phyloP scores from a whole-genome alignment of 2,113 vertebrate species.

The Siniperca chuatsi region DNA sequence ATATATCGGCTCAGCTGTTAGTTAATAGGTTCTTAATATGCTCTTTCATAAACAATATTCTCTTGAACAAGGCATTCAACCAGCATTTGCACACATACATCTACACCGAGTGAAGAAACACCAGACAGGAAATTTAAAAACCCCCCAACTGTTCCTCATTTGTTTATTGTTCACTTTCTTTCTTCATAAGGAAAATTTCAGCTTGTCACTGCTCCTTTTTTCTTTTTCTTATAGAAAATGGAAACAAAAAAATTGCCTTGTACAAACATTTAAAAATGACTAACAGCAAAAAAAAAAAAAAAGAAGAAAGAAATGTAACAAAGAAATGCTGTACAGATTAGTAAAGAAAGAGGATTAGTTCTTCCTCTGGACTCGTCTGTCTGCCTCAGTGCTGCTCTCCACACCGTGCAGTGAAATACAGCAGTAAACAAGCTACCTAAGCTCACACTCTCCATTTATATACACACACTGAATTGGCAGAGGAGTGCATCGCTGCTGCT shows the following conservation, averaged over 20 bases:
- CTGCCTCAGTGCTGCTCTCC: neutral
- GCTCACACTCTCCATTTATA: neutral
- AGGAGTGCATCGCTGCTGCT: slow-evolving; percentile 7
- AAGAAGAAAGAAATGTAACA: neutral
- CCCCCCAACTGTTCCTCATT: slow-evolving; percentile 16
- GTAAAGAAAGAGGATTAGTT: neutral
- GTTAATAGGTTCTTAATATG: neutral
- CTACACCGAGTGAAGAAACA: neutral
- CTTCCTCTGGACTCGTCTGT: neutral
- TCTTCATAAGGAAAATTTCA: slow-evolving; percentile 56
- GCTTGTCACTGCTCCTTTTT: slow-evolving; percentile 15
- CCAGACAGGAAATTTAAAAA: slow-evolving; percentile 1
- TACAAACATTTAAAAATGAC: slow-evolving; percentile 74
- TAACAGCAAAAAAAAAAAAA: neutral
- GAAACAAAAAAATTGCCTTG: slow-evolving; percentile 46
- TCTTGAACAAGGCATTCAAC: neutral
- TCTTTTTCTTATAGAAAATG: slow-evolving; percentile 65
- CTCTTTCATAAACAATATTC: neutral
- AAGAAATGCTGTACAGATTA: slow-evolving; percentile 57
- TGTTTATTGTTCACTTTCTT: slow-evolving; percentile 57
- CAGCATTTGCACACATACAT: neutral
- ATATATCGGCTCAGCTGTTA: too few relatives aligned
- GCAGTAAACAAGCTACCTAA: slow-evolving; percentile 30
- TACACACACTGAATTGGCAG: slow-evolving; percentile 13
- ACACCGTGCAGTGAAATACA: slow-evolving; percentile 20